A percentile compares a stretch with the other conserved stretches of the same genome.
These are phyloP conservation scores for Eupithecia abbreviata DNA, from an alignment of 2,888 invertebrate genomes.

Conservation along the genomic window DNA sequence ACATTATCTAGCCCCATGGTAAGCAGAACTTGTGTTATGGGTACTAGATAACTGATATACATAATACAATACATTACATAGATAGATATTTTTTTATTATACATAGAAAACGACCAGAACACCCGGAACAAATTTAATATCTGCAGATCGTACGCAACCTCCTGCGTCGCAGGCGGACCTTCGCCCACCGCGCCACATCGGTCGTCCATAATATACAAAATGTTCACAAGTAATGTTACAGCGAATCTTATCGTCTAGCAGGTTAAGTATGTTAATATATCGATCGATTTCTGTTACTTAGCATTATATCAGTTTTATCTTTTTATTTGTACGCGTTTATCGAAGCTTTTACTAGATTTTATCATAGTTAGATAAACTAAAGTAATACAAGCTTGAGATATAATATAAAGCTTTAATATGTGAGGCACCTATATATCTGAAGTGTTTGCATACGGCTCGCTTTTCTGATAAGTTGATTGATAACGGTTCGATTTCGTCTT, in stretches of 20 bases:
- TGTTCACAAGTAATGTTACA: neutral
- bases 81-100: too few relatives aligned
- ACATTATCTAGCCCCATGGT: too few relatives aligned
- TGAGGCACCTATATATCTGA: constrained; percentile 63
- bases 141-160: too few relatives aligned
- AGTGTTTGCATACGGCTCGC: constrained; percentile 67
- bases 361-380: constrained; percentile 77
- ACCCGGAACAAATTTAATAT: too few relatives aligned
- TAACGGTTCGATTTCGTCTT: constrained; percentile 25
- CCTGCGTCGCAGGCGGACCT: too few relatives aligned
- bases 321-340: constrained; percentile 55
- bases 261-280: neutral
- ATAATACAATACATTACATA: too few relatives aligned
- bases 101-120: too few relatives aligned
- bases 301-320: constrained; percentile 30
- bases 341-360: constrained; percentile 76
- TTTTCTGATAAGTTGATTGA: constrained; percentile 47
- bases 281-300: constrained; percentile 28
- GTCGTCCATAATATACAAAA: neutral
- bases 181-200: too few relatives aligned
- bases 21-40: too few relatives aligned
- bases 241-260: neutral
- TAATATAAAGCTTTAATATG: constrained; percentile 73
- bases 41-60: too few relatives aligned
- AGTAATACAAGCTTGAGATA: constrained; percentile 79